These are phyloP conservation scores for Willisornis vidua DNA, from an alignment of 2,113 vertebrate species.

Conservation along the genomic window DNA sequence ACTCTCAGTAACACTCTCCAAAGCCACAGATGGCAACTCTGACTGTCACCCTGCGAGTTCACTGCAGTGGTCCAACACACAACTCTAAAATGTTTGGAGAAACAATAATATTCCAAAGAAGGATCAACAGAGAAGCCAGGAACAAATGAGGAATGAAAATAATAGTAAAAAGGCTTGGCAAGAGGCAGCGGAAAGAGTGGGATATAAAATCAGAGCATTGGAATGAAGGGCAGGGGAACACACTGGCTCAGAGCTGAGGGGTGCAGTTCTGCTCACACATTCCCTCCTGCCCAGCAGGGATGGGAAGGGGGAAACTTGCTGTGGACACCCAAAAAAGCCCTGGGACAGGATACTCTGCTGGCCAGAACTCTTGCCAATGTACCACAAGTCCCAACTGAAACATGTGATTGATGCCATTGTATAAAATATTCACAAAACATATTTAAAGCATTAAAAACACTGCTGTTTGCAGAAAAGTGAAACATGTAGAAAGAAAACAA, in stretches of 20 bases:
- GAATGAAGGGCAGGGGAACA: neutral
- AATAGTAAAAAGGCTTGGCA: neutral
- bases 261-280: neutral
- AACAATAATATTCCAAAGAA: neutral
- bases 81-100: neutral
- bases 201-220: neutral
- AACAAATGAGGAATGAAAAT: neutral
- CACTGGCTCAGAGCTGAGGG: neutral
- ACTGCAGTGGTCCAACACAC: neutral
- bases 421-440: neutral
- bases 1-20: neutral
- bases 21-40: neutral
- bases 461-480: neutral
- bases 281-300: neutral
- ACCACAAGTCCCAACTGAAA: neutral
- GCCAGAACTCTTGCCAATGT: neutral
- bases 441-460: neutral
- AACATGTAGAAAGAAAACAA: neutral
- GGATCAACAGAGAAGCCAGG: neutral
- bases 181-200: neutral
- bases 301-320: neutral
- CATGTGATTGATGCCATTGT: accelerated
- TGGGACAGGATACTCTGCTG: no score
- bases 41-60: neutral
- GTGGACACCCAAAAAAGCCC: no score